Percentiles rank a stretch among this genome's conserved stretches.
phyloP scores from a whole-genome alignment of 2,113 vertebrate genomes.

The Cyanoderma ruficeps region DNA sequence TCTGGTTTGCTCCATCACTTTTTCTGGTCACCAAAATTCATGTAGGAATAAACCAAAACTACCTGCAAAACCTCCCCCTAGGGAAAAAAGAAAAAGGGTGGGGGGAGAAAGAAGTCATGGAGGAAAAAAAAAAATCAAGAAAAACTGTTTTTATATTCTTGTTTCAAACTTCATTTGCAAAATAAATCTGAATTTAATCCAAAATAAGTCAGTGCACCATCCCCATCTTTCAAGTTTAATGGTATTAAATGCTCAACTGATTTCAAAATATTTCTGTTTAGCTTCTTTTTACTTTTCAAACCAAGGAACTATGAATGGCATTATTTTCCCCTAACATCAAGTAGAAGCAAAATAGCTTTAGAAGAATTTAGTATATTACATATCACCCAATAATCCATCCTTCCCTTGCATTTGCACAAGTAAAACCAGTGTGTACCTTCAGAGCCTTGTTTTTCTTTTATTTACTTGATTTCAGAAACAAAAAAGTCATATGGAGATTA shows the following conservation, averaged over 20 bases:
- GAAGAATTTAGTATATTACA: neutral
- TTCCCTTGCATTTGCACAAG: neutral
- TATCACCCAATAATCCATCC: neutral
- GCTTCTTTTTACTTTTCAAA: neutral
- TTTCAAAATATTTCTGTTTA: neutral
- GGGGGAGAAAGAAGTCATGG: fast-evolving
- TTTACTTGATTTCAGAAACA: slow-evolving; percentile 26
- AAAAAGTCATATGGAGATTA: slow-evolving; percentile 12
- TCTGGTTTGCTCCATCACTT: neutral
- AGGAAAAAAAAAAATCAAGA: neutral
- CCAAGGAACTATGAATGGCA: neutral
- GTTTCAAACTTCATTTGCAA: neutral
- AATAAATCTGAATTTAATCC: neutral
- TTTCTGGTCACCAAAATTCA: neutral
- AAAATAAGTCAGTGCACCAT: neutral
- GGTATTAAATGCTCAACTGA: neutral
- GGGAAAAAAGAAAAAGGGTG: fast-evolving
- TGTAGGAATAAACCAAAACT: neutral
- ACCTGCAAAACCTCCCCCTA: fast-evolving
- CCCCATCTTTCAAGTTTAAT: neutral
- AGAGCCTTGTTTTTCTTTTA: slow-evolving; percentile 19
- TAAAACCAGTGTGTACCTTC: neutral
- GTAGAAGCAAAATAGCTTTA: neutral
- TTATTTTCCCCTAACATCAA: neutral
- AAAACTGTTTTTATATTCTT: neutral